Percentiles rank a stretch among this genome's conserved stretches.
These are phyloP conservation scores for Gymnosoma rotundatum DNA, from an alignment of 2,888 invertebrate genomes.

Conservation along the genomic window DNA sequence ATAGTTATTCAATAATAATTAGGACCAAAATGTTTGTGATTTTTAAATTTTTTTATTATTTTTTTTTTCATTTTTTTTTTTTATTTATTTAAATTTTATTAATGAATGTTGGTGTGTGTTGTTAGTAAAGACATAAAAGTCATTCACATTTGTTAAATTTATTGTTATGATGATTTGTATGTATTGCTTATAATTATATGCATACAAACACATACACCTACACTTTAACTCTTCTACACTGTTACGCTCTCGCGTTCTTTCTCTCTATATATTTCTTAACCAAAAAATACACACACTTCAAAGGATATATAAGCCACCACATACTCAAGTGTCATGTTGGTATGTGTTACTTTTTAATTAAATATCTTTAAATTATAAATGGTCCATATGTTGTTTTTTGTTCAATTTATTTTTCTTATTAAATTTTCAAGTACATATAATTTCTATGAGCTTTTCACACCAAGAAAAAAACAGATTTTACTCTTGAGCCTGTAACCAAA, in stretches of 20 bases:
- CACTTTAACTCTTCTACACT: slow-evolving; percentile 38
- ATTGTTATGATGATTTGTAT: slow-evolving; percentile 51
- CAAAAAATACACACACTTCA: slow-evolving; percentile 22
- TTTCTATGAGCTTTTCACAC: slow-evolving; percentile 31
- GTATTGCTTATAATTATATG: slow-evolving; percentile 31
- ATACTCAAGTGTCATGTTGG: slow-evolving; percentile 31
- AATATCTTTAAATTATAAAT: slow-evolving; percentile 62
- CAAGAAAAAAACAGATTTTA: neutral
- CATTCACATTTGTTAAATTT: slow-evolving; percentile 69
- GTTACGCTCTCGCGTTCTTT: slow-evolving; percentile 17
- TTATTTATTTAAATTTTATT: slow-evolving; percentile 34
- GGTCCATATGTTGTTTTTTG: slow-evolving; percentile 61
- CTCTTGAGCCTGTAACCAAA: neutral
- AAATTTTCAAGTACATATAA: slow-evolving; percentile 32
- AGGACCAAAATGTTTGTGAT: neutral
- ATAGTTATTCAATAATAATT: neutral
- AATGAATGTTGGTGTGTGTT: slow-evolving; percentile 23
- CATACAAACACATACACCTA: slow-evolving; percentile 26
- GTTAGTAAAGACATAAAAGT: slow-evolving; percentile 54
- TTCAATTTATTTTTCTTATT: neutral
- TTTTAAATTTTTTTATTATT: slow-evolving; percentile 39
- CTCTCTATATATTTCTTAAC: slow-evolving; percentile 14
- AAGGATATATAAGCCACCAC: slow-evolving; percentile 14
- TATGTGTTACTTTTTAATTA: slow-evolving; percentile 43
- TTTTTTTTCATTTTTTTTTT: slow-evolving; percentile 35